Evolutionary conservation across 2,113 vertebrate genomes (phyloP).

Genomic region (Collichthys lucidus): DNA sequence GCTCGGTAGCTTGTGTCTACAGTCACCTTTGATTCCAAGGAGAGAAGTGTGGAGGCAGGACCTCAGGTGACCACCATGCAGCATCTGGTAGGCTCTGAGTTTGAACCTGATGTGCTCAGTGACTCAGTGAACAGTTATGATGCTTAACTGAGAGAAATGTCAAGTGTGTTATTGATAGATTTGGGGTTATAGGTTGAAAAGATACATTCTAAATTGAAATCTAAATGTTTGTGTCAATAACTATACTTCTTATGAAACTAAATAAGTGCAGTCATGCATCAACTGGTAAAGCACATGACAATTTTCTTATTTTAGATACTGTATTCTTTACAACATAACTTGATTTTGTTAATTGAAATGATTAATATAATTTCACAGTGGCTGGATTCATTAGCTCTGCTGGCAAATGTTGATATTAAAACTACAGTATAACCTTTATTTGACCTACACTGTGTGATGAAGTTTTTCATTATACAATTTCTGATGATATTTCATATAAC

Average conservation of each 20-base stretch:
- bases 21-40: background rate
- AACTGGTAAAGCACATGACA: background rate
- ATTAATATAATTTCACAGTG: background rate
- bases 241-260: background rate
- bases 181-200: background rate
- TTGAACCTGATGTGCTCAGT: background rate
- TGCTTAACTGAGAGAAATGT: background rate
- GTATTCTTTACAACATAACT: background rate
- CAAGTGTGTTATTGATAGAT: background rate
- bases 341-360: background rate
- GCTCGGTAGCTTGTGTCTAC: background rate
- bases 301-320: background rate
- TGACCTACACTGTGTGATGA: background rate
- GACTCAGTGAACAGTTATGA: background rate
- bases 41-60: background rate
- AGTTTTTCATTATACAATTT: background rate
- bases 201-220: background rate
- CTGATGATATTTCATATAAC: background rate
- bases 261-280: background rate
- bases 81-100: slow-evolving; percentile 20
- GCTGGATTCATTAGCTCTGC: background rate
- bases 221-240: background rate
- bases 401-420: background rate
- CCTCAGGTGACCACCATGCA: background rate
- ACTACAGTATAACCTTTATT: background rate